Percentiles rank a stretch among this genome's conserved stretches.
These are phyloP conservation scores for Calameuta idolon DNA, from an alignment of 2,888 invertebrate genomes.

Conservation along the genomic window DNA sequence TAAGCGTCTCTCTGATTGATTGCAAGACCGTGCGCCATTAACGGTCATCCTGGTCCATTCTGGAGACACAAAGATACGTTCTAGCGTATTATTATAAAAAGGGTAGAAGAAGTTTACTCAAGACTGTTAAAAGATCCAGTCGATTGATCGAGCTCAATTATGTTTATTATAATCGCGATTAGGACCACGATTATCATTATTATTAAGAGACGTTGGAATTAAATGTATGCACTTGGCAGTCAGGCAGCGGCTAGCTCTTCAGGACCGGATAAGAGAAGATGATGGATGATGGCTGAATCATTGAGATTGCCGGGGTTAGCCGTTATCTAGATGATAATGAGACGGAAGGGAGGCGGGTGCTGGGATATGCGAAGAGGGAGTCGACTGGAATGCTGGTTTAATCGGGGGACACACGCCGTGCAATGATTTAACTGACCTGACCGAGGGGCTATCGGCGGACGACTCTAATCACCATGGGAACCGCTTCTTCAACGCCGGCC, in stretches of 20 bases:
- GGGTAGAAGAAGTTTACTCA: background rate
- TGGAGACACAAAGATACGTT: background rate
- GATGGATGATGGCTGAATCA: conserved; percentile 2
- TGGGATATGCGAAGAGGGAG: background rate
- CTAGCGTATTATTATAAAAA: background rate
- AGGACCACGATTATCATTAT: background rate
- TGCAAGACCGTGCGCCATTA: background rate
- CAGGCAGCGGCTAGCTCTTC: background rate
- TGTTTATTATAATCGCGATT: background rate
- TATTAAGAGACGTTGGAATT: background rate
- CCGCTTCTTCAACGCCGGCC: conserved; percentile 21
- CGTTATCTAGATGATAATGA: conserved; percentile 9
- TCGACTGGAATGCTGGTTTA: conserved; percentile 4
- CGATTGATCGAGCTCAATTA: background rate
- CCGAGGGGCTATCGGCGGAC: conserved; percentile 18
- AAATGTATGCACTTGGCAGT: background rate
- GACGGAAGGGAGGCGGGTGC: background rate
- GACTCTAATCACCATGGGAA: conserved; percentile 36
- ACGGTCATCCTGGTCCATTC: background rate
- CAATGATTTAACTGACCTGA: conserved; percentile 8
- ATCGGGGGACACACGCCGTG: conserved; percentile 10
- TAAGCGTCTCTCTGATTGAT: conserved; percentile 6
- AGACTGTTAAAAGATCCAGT: background rate
- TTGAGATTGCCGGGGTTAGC: background rate
- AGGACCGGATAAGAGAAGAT: background rate